Conservation (phyloP, 2,113 vertebrate species). For the Amphiprion ocellaris region DNA sequence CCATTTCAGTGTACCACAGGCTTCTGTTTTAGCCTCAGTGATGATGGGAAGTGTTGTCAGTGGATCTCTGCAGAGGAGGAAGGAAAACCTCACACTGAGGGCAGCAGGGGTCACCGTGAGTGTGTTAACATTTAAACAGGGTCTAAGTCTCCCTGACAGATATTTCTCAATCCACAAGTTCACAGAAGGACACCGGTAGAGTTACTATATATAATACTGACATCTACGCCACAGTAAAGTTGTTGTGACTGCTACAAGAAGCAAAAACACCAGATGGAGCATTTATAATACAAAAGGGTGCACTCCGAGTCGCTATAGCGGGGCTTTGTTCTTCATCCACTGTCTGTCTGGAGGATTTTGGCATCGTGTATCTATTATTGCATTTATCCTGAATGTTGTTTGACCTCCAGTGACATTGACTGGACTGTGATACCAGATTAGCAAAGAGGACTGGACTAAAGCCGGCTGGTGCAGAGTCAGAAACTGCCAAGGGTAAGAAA, state of each 20-base stretch:
- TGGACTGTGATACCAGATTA: slow-evolving; percentile 62
- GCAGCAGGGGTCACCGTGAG: slow-evolving; percentile 50
- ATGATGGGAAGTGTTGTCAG: slow-evolving; percentile 63
- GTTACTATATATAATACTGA: slow-evolving; percentile 8
- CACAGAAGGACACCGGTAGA: slow-evolving; percentile 12
- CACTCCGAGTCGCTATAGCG: background rate
- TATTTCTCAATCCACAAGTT: slow-evolving; percentile 39
- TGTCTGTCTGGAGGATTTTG: background rate
- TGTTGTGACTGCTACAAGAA: background rate
- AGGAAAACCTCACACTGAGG: slow-evolving; percentile 49
- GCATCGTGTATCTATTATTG: slow-evolving; percentile 5
- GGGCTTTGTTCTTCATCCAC: slow-evolving; percentile 13
- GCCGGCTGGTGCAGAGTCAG: slow-evolving; percentile 34
- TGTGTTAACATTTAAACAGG: slow-evolving; percentile 53
- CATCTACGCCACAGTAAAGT: background rate
- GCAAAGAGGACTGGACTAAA: slow-evolving; percentile 29
- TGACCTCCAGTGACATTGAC: slow-evolving; percentile 62
- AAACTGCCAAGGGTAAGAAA: slow-evolving; percentile 1
- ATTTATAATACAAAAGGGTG: slow-evolving; percentile 1
- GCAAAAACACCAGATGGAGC: background rate
- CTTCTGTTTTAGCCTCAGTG: slow-evolving; percentile 72
- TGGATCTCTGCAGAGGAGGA: slow-evolving; percentile 45
- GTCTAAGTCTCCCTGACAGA: background rate
- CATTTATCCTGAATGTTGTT: slow-evolving; percentile 46
- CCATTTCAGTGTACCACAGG: slow-evolving; percentile 65